Base-by-base conservation (phyloP, 2,113 vertebrate genomes). In the Notarius quadriscutis region DNA sequence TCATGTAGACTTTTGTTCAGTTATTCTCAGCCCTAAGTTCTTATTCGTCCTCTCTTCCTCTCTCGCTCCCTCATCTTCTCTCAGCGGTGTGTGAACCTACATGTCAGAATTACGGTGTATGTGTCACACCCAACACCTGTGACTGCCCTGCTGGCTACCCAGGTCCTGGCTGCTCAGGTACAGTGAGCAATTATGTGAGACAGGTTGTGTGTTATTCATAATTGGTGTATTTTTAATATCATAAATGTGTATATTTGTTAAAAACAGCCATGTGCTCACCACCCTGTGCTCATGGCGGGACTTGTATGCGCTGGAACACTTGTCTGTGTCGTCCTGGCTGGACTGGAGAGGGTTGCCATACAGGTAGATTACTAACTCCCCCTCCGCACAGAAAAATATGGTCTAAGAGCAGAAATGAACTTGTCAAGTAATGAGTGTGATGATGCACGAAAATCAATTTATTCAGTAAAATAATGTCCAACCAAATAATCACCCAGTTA, bases 111-210 rank as follows among this genome's bases (percentile, higher is more conserved):
- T 93, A 94, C 0, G 96, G 96, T 0, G 91, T 94, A 50, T 96
- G 96, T 92, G 93, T 95, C 18, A 93, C 92, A 60, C 95, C 96
- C 9, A 94, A 95, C 91, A 94, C 89, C 89, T 96, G 95, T 86
- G 93, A 95, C 83, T 96, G 96, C 91, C 96, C 96, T 57, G 92
- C 92, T 25, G 96, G 96, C 1, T 96, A 96, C 86, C 96, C 95
- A 9, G 95, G 96, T n/a, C 92, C 88, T 0, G 95, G 95, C 81
- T 96, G 96, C 88, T 96, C 94, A 89, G 95, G 96, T 96, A 93
- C 22, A 83, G 25, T 62, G 10, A 25, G 41, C 41, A 41, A 41
- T 41, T 41, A 25, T n/a, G 8, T 60, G 55, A 14, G 7, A 22
- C 50, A n/a, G 20, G 51, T 48, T 65, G 22, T 81, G 10, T 57